Evolutionary conservation across 2,888 invertebrate species (phyloP).

Genomic region (Plagodis dolabraria): DNA sequence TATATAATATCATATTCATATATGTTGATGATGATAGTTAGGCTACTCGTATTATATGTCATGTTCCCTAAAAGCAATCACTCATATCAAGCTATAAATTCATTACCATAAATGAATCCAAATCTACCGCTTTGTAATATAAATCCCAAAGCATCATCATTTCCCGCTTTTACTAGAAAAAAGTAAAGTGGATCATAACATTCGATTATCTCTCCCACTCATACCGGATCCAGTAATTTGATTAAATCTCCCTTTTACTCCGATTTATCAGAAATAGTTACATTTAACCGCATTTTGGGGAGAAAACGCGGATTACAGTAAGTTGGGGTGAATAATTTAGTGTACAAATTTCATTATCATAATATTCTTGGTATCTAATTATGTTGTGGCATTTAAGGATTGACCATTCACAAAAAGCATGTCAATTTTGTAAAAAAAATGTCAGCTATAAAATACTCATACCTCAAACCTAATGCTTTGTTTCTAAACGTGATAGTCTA

Average conservation of each 20-base stretch:
- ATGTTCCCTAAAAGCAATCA: too few relatives aligned
- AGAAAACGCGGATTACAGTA: constrained; percentile 59
- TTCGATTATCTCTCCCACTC: constrained; percentile 62
- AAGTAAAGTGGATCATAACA: constrained; percentile 65
- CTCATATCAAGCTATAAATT: too few relatives aligned
- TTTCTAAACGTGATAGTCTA: too few relatives aligned
- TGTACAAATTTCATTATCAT: constrained; percentile 67
- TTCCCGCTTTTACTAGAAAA: constrained; percentile 52
- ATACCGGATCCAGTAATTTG: constrained; percentile 55
- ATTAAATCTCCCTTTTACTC: constrained; percentile 74
- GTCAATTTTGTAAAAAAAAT: too few relatives aligned
- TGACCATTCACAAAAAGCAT: too few relatives aligned
- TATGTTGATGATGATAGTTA: too few relatives aligned
- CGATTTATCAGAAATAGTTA: constrained; percentile 73
- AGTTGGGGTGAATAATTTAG: constrained; percentile 65
- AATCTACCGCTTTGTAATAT: constrained; percentile 1
- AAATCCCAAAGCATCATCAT: constrained; percentile 24
- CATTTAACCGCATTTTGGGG: constrained; percentile 69
- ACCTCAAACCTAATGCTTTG: too few relatives aligned
- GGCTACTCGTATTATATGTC: too few relatives aligned
- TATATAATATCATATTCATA: too few relatives aligned
- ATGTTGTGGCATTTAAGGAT: constrained; percentile 32
- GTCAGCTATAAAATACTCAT: too few relatives aligned
- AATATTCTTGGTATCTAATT: constrained; percentile 49
- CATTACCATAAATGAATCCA: not conserved